Percentiles rank a stretch among this genome's conserved stretches.
phyloP scores from a whole-genome alignment of 2,113 vertebrate genomes.

The Poecilia latipinna region DNA sequence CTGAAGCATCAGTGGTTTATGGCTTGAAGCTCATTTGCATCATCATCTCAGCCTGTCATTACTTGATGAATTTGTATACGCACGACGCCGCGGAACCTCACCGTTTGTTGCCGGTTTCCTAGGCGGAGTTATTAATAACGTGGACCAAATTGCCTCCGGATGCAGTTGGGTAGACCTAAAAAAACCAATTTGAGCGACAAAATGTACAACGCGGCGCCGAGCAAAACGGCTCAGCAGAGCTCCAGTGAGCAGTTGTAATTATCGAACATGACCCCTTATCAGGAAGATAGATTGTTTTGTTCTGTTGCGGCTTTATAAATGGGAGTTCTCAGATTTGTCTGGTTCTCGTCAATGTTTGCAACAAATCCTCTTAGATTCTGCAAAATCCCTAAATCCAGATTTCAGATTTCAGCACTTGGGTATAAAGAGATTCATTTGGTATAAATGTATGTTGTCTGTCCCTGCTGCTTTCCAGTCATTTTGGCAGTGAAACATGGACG shows the following conservation, averaged over 20 bases:
- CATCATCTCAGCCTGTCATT: background rate
- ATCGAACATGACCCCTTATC: background rate
- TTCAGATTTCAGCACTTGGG: background rate
- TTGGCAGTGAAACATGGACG: background rate
- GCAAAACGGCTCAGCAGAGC: background rate
- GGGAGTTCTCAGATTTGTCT: background rate
- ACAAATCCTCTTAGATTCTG: background rate
- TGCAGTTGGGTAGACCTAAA: background rate
- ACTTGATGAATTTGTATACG: background rate
- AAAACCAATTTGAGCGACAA: background rate
- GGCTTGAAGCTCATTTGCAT: background rate
- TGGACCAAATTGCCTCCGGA: background rate
- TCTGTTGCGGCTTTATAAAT: background rate
- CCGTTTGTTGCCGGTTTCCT: background rate
- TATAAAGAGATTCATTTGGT: background rate
- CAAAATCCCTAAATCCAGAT: background rate
- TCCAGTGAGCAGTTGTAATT: background rate
- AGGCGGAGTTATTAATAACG: background rate
- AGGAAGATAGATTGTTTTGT: background rate
- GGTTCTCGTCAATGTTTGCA: background rate
- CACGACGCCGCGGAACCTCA: background rate
- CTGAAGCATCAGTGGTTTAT: background rate
- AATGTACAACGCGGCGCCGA: background rate
- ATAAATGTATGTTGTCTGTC: background rate
- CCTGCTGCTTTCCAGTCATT: background rate